Conservation (phyloP, 2,113 vertebrate genomes). For the Hucho hucho region DNA sequence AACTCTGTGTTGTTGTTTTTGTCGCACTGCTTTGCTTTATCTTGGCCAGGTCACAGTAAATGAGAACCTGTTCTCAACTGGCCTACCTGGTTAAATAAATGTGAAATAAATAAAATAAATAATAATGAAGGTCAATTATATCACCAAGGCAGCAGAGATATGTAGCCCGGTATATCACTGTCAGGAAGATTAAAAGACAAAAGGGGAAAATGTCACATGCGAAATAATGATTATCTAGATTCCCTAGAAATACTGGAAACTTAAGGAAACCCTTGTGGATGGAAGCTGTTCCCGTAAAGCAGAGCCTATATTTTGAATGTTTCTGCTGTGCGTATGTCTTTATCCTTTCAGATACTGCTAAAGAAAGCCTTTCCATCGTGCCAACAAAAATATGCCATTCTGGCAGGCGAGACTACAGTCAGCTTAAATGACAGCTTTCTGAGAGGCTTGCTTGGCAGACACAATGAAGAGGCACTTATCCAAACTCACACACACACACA, state of each 20-base stretch:
- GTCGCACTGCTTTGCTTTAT: too few species aligned
- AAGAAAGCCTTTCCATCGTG: conserved; percentile 40
- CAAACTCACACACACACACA: conserved; percentile 39
- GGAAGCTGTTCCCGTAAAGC: background rate
- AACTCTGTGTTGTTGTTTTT: too few species aligned
- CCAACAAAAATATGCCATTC: conserved; percentile 65
- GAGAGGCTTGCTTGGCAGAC: conserved; percentile 65
- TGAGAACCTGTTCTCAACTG: too few species aligned
- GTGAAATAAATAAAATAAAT: too few species aligned
- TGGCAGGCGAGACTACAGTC: conserved; percentile 57
- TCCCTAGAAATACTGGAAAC: conserved; percentile 7
- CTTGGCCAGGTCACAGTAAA: too few species aligned
- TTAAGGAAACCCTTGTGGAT: conserved; percentile 17
- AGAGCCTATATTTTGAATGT: background rate
- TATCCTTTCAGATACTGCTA: conserved; percentile 21
- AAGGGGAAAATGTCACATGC: too few species aligned
- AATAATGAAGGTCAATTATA: too few species aligned
- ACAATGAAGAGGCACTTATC: conserved; percentile 58
- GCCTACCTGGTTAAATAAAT: too few species aligned
- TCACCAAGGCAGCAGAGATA: background rate
- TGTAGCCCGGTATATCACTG: background rate
- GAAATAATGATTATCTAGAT: background rate
- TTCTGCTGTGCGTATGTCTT: conserved; percentile 28
- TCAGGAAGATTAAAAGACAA: background rate
- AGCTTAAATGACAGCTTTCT: conserved; percentile 69